phyloP scores from a whole-genome alignment of 2,113 vertebrate species.

The Oxyruncus cristatus region DNA sequence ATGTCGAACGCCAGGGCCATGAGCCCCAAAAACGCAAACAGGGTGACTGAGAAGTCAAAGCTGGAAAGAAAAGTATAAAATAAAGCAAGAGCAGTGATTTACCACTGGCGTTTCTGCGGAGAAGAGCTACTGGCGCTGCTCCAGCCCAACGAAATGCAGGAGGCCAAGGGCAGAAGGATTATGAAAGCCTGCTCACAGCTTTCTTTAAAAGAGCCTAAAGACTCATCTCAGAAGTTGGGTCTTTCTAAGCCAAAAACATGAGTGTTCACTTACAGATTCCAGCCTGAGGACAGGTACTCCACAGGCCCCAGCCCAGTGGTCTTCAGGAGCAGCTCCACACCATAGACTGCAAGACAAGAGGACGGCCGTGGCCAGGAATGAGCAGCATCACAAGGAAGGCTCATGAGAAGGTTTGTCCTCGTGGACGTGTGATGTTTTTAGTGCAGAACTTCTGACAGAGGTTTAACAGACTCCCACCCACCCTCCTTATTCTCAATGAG shows the following conservation, averaged over 20 bases:
- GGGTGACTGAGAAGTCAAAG: constrained; percentile 94
- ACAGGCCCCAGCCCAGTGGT: constrained; percentile 89
- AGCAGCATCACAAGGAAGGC: neutral
- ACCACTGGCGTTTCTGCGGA: neutral
- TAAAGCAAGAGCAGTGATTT: neutral
- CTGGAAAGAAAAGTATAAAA: constrained; percentile 56
- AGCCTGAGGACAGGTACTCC: constrained; percentile 94
- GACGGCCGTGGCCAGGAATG: neutral
- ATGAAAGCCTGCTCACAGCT: neutral
- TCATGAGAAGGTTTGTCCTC: neutral
- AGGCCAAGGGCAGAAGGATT: neutral
- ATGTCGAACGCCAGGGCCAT: constrained; percentile 89
- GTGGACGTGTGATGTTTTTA: neutral
- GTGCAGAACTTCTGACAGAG: neutral
- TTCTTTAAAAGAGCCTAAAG: neutral
- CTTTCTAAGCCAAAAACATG: neutral
- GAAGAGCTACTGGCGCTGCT: neutral
- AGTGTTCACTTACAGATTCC: constrained; percentile 90
- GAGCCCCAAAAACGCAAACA: constrained; percentile 92
- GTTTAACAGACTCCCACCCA: neutral
- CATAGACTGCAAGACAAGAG: constrained; percentile 78
- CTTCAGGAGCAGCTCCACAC: constrained; percentile 92
- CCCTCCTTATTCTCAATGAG: neutral
- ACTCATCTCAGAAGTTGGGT: neutral
- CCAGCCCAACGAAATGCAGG: neutral